Evolutionary conservation across 2,888 invertebrate species (phyloP).

Genomic region (Chouioia cunea): DNA sequence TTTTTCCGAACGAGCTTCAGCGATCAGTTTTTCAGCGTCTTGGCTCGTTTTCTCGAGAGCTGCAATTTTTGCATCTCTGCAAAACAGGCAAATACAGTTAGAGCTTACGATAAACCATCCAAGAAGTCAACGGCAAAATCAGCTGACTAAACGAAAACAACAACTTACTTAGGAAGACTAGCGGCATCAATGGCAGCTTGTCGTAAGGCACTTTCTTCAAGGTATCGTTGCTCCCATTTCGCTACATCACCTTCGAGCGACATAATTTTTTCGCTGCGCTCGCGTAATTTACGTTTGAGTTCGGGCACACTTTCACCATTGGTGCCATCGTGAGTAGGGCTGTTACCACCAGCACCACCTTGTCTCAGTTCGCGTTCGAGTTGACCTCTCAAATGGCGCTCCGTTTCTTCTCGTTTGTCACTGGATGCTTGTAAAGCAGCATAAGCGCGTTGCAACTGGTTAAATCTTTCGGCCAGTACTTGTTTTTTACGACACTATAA

Average conservation of each 20-base stretch:
- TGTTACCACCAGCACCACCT: constrained; percentile 60
- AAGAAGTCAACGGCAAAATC: not conserved
- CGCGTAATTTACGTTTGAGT: constrained; percentile 75
- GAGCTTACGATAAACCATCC: not conserved
- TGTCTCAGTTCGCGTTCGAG: constrained; percentile 85
- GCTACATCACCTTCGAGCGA: constrained; percentile 83
- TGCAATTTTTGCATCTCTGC: constrained; percentile 86
- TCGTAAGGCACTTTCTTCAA: constrained; percentile 83
- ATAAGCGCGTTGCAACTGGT: constrained; percentile 85
- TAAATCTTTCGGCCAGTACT: constrained; percentile 86
- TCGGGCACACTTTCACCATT: constrained; percentile 74
- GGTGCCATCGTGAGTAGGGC: constrained; percentile 66
- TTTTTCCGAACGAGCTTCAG: constrained; percentile 87
- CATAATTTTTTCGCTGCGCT: constrained; percentile 80
- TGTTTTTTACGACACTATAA: constrained; percentile 84
- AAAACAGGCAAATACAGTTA: constrained; percentile 44
- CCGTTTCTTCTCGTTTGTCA: constrained; percentile 87
- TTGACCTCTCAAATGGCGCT: constrained; percentile 85
- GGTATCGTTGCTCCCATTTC: constrained; percentile 88
- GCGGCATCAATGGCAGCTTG: constrained; percentile 88
- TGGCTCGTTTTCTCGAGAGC: constrained; percentile 86
- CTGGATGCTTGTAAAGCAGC: constrained; percentile 86
- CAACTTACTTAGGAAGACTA: constrained; percentile 65
- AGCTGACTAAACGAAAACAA: constrained; percentile 1
- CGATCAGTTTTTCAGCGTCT: constrained; percentile 86